Evolutionary conservation across 2,113 vertebrate genomes (phyloP).

Genomic region (Phocoena phocoena): DNA sequence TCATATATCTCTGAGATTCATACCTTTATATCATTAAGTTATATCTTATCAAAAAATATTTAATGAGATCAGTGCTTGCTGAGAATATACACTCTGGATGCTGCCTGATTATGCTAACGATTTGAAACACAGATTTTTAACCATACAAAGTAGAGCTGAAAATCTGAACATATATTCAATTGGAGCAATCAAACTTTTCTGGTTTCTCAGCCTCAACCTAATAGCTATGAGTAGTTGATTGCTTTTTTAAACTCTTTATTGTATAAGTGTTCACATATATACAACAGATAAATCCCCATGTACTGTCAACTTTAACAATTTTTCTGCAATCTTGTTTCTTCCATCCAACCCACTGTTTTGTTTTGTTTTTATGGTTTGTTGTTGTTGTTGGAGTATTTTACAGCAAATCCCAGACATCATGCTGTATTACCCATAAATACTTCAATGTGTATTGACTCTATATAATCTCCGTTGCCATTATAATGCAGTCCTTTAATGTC

Average conservation of each 20-base stretch:
- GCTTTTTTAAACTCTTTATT: not conserved
- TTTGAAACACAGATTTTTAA: not conserved
- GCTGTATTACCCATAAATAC: not conserved
- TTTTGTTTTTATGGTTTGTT: not conserved
- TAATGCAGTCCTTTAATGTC: not conserved
- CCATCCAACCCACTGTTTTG: not conserved
- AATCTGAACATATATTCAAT: not conserved
- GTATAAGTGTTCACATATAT: not conserved
- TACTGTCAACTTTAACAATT: not conserved
- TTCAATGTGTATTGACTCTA: not conserved
- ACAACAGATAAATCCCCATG: not conserved
- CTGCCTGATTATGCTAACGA: not conserved
- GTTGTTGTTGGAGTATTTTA: not conserved
- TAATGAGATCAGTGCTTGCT: not conserved
- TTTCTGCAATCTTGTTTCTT: not conserved
- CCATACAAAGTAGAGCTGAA: not conserved
- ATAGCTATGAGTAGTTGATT: not conserved
- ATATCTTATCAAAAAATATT: not conserved
- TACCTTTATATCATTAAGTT: slow-evolving; percentile 5
- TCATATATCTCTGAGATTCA: not conserved
- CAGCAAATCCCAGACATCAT: not conserved
- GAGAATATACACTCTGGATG: not conserved
- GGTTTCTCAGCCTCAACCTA: not conserved
- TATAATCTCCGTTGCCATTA: not conserved
- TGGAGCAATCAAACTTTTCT: not conserved